A percentile compares a stretch with the other conserved stretches of the same genome.
Conservation (phyloP, 2,888 invertebrate genomes). For the Eupithecia subfuscata region DNA sequence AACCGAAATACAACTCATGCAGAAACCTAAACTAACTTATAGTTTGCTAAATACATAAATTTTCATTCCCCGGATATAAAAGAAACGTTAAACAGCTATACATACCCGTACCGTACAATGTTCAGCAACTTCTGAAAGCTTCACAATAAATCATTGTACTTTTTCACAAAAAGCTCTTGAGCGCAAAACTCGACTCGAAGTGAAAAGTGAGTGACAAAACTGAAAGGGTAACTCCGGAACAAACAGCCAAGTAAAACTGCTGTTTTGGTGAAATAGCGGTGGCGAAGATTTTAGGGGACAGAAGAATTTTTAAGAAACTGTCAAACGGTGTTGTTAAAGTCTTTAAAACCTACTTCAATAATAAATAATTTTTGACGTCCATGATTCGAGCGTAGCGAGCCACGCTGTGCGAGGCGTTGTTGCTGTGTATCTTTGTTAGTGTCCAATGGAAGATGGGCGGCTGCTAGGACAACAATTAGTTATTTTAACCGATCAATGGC, state of each 20-base stretch:
- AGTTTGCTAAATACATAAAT: not conserved
- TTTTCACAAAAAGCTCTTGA: slow-evolving; percentile 25
- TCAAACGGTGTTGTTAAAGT: no score
- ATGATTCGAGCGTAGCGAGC: no score
- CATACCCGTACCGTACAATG: slow-evolving; percentile 4
- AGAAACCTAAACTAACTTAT: not conserved
- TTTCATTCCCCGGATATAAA: not conserved
- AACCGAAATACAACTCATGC: not conserved
- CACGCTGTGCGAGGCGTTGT: no score
- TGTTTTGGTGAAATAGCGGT: not conserved
- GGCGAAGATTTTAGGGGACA: not conserved
- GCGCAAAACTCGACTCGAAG: slow-evolving; percentile 30
- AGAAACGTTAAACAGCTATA: slow-evolving; percentile 1
- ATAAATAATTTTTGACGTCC: no score
- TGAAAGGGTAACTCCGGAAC: slow-evolving; percentile 36
- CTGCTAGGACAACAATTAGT: no score
- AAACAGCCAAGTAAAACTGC: slow-evolving; percentile 30
- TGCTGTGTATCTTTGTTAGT: no score
- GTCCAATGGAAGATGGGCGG: no score
- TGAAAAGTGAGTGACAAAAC: slow-evolving; percentile 41
- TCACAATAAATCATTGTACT: slow-evolving; percentile 32
- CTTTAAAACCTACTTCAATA: no score
- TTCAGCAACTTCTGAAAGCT: slow-evolving; percentile 23
- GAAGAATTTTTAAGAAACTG: not conserved
- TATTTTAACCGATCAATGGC: no score